phyloP scores from a whole-genome alignment of 2,888 invertebrate species.

The Adelognathus sp. region DNA sequence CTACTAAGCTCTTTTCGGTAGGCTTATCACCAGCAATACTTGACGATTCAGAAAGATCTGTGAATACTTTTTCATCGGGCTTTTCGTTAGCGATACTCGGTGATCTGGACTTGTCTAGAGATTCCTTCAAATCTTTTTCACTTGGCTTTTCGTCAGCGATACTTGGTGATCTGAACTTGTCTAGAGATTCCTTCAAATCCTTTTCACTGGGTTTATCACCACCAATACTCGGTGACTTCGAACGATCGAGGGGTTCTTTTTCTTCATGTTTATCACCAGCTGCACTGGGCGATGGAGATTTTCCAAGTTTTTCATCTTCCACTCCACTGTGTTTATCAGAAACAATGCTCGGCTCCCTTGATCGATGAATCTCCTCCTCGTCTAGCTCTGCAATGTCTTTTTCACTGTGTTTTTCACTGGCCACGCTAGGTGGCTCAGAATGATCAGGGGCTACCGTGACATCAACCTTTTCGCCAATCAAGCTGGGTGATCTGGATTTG shows the following conservation, averaged over 20 bases:
- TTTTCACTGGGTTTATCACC: conserved; percentile 57
- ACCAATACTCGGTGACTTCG: conserved; percentile 61
- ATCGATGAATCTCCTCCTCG: neutral
- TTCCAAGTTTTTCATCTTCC: conserved; percentile 30
- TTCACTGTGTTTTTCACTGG: neutral
- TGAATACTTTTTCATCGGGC: neutral
- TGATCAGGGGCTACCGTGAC: conserved; percentile 36
- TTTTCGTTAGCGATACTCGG: conserved; percentile 40
- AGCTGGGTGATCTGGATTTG: conserved; percentile 49
- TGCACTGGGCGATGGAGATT: conserved; percentile 30
- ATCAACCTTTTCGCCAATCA: conserved; percentile 36
- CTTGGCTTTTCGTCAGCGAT: conserved; percentile 1
- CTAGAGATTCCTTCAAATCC: neutral
- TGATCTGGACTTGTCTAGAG: conserved; percentile 42
- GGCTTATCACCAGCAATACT: conserved; percentile 55
- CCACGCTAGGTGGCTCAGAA: conserved; percentile 46
- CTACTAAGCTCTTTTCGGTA: neutral
- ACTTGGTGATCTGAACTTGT: neutral
- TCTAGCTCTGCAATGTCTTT: neutral
- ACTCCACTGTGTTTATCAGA: conserved; percentile 3
- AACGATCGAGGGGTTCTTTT: neutral
- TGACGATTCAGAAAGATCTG: conserved; percentile 15
- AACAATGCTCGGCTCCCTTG: conserved; percentile 38
- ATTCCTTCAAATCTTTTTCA: neutral
- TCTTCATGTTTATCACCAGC: conserved; percentile 20